Evolutionary conservation across 2,888 invertebrate species (phyloP).

Genomic region (Autographa pulchrina): DNA sequence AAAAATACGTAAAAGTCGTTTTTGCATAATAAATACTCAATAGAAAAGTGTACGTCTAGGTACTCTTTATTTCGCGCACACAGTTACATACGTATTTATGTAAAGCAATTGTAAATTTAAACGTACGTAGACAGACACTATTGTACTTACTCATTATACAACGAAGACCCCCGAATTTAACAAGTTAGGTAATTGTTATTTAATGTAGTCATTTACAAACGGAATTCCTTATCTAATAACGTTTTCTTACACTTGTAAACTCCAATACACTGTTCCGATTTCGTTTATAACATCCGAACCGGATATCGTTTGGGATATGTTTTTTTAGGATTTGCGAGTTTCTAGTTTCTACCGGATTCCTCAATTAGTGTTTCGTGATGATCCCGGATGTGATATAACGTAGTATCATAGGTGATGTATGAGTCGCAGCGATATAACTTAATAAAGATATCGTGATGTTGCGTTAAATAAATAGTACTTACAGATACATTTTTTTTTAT

Average conservation of each 20-base stretch:
- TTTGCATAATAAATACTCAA: neutral
- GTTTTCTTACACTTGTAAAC: neutral
- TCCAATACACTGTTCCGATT: neutral
- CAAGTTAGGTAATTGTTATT: neutral
- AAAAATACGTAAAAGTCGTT: neutral
- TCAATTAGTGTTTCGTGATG: neutral
- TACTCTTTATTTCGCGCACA: neutral
- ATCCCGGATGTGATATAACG: neutral
- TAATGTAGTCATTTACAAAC: neutral
- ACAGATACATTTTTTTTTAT: too few relatives aligned
- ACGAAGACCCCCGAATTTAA: neutral
- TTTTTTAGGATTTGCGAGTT: neutral
- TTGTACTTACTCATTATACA: neutral
- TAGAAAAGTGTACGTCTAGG: neutral
- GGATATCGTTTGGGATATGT: neutral
- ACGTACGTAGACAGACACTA: neutral
- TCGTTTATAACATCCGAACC: neutral
- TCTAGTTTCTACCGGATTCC: slow-evolving; percentile 4
- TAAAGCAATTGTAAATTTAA: neutral
- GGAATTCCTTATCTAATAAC: neutral
- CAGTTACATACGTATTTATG: neutral
- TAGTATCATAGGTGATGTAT: neutral
- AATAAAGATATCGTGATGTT: neutral
- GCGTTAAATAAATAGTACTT: neutral
- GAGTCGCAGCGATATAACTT: neutral